Evolutionary conservation across 2,888 invertebrate species (phyloP).

Genomic region (Rutpela maculata): DNA sequence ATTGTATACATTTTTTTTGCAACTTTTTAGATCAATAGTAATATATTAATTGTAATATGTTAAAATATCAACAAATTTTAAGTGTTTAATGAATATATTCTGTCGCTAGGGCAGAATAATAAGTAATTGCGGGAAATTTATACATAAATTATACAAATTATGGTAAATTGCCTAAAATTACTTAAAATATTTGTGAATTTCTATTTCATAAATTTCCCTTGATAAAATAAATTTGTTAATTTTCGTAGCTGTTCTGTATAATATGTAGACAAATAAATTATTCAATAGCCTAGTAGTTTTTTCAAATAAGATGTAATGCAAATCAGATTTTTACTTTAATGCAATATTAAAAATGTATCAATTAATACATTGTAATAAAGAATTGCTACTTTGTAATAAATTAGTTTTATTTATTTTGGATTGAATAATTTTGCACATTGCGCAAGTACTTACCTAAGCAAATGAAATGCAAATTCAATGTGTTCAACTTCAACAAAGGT

Average conservation of each 20-base stretch:
- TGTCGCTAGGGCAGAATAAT: slow-evolving; percentile 29
- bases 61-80: slow-evolving; percentile 15
- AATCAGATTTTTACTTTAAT: slow-evolving; percentile 41
- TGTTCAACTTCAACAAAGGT: no score
- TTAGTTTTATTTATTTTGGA: slow-evolving; percentile 9
- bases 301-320: slow-evolving; percentile 34
- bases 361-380: slow-evolving; percentile 42
- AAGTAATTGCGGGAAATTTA: slow-evolving; percentile 34
- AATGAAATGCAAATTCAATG: no score
- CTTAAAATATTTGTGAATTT: slow-evolving; percentile 13
- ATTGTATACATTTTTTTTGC: slow-evolving; percentile 47
- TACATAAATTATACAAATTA: slow-evolving; percentile 1
- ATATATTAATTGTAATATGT: slow-evolving; percentile 17
- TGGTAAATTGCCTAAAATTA: slow-evolving; percentile 27
- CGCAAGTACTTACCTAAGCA: no score
- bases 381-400: slow-evolving; percentile 39
- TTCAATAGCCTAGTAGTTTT: slow-evolving; percentile 36
- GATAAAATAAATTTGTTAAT: slow-evolving; percentile 19
- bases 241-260: slow-evolving; percentile 20
- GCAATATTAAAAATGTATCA: slow-evolving; percentile 43
- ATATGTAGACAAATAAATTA: slow-evolving; percentile 28
- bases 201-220: slow-evolving; percentile 15
- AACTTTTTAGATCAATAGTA: slow-evolving; percentile 26
- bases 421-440: no score
- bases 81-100: slow-evolving; percentile 8